These are phyloP conservation scores for Silvanus unidentatus DNA, from an alignment of 2,888 invertebrate genomes.

Conservation along the genomic window DNA sequence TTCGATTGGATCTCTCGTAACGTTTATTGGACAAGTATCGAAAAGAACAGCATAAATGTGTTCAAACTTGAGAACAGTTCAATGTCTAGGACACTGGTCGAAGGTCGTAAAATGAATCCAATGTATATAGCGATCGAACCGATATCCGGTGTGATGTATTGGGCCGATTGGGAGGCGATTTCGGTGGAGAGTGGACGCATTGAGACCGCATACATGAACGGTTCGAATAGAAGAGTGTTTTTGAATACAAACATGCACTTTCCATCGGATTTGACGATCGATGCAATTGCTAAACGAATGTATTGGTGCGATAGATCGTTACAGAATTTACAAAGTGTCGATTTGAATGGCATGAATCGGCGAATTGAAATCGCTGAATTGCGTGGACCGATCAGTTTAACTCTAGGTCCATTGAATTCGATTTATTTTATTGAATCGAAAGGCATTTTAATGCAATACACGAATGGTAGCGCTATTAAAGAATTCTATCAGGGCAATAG, in stretches of 20 bases:
- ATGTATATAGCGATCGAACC: slow-evolving; percentile 60
- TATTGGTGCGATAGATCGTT: slow-evolving; percentile 71
- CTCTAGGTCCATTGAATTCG: slow-evolving; percentile 46
- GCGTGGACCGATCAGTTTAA: slow-evolving; percentile 43
- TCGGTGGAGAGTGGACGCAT: slow-evolving; percentile 52
- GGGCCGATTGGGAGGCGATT: slow-evolving; percentile 63
- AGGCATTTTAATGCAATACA: slow-evolving; percentile 53
- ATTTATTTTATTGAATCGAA: slow-evolving; percentile 68
- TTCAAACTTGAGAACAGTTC: slow-evolving; percentile 57
- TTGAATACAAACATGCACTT: slow-evolving; percentile 55
- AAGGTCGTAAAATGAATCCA: slow-evolving; percentile 54
- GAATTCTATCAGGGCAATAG: slow-evolving; percentile 56
- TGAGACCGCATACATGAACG: slow-evolving; percentile 71
- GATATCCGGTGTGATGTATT: slow-evolving; percentile 63
- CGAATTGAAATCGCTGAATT: slow-evolving; percentile 47
- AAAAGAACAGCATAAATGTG: slow-evolving; percentile 62
- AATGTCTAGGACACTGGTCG: slow-evolving; percentile 53
- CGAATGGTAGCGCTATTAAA: slow-evolving; percentile 44
- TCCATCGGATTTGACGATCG: slow-evolving; percentile 73
- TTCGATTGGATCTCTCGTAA: slow-evolving; percentile 79
- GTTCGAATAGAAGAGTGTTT: slow-evolving; percentile 50
- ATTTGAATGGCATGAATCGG: slow-evolving; percentile 51
- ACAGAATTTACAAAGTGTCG: slow-evolving; percentile 62
- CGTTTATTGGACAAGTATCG: slow-evolving; percentile 79
- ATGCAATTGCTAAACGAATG: slow-evolving; percentile 50